Conservation (phyloP, 2,113 vertebrate genomes). For the Euleptes europaea region DNA sequence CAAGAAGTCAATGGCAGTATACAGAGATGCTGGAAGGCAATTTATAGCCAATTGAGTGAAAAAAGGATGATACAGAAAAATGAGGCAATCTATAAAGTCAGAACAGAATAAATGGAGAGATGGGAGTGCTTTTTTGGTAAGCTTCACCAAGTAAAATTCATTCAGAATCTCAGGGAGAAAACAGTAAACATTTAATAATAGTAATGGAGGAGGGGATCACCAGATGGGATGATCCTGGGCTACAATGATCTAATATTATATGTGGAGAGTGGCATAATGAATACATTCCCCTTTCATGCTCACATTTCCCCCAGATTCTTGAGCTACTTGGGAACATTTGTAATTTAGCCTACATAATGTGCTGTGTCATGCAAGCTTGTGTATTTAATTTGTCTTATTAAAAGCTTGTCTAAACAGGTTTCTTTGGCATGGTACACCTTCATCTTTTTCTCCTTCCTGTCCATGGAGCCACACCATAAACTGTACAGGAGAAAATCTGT, state of each 20-base stretch:
- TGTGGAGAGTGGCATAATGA: not conserved
- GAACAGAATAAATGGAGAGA: not conserved
- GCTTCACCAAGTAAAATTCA: not conserved
- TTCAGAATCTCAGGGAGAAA: not conserved
- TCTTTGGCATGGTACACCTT: not conserved
- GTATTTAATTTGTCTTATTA: not conserved
- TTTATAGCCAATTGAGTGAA: not conserved
- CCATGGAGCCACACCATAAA: not conserved
- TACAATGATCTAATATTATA: not conserved
- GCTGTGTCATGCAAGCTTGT: not conserved
- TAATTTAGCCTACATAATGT: not conserved
- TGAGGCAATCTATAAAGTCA: not conserved
- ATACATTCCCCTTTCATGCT: not conserved
- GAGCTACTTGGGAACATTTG: not conserved
- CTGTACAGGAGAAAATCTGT: not conserved
- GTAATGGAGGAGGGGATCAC: not conserved
- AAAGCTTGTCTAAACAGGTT: not conserved
- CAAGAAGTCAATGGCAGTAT: not conserved
- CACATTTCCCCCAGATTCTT: not conserved
- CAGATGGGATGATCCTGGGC: not conserved
- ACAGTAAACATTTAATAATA: not conserved
- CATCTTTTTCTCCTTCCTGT: not conserved
- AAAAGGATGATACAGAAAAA: not conserved
- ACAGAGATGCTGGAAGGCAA: not conserved
- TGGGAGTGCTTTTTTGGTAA: fast-evolving